Conservation (phyloP, 64 coral and sea anemone species). For the Dendronephthya gigantea region DNA sequence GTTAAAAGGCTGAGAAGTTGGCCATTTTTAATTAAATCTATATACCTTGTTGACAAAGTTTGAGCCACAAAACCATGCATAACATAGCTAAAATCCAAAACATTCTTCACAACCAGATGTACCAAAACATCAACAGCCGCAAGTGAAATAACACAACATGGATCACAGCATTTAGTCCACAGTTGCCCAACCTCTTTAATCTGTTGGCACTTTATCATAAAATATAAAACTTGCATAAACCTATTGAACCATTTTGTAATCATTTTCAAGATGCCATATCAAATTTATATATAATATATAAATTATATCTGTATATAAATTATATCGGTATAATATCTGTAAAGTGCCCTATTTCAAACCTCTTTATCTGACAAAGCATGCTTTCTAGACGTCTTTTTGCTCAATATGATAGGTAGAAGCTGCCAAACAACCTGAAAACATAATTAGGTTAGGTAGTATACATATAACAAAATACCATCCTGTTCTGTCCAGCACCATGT, state of each 20-base stretch:
- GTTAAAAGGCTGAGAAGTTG: too few relatives aligned
- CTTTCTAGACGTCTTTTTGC: neutral
- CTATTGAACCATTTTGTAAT: too few relatives aligned
- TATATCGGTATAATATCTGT: too few relatives aligned
- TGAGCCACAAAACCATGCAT: neutral
- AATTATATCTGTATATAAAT: too few relatives aligned
- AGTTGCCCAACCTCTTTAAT: neutral
- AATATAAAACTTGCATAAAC: too few relatives aligned
- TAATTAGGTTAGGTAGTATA: too few relatives aligned
- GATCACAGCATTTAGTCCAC: neutral
- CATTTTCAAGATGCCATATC: too few relatives aligned
- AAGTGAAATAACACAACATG: neutral
- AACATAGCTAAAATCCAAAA: neutral
- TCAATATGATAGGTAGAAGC: neutral
- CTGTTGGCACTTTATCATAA: neutral
- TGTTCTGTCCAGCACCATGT: too few relatives aligned
- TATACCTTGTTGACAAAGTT: neutral
- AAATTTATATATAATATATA: too few relatives aligned
- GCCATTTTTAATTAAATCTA: too few relatives aligned
- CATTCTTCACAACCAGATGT: neutral
- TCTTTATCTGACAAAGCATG: neutral
- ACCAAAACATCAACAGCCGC: neutral
- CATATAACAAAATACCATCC: too few relatives aligned
- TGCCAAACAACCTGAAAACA: neutral
- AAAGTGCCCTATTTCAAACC: neutral